Percentiles rank a stretch among this genome's conserved stretches.
Conservation (phyloP, 2,888 invertebrate genomes). For the Ryuthela nishihirai region DNA sequence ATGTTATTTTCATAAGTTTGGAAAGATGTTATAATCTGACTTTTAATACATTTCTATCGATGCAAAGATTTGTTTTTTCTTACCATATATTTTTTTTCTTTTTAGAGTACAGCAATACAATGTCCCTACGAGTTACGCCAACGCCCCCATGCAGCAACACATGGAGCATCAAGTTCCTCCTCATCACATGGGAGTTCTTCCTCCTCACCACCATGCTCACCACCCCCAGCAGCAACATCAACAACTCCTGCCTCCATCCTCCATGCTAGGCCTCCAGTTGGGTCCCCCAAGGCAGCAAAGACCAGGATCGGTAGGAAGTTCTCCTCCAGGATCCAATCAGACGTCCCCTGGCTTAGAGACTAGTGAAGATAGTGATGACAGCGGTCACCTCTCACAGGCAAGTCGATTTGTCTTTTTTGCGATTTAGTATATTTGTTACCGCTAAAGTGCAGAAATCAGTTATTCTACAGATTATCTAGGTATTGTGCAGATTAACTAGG, state of each 20-base stretch:
- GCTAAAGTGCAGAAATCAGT: too few species aligned
- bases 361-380: conserved; percentile 83
- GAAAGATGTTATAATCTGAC: too few species aligned
- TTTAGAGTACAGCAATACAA: conserved; percentile 29
- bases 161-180: conserved; percentile 5
- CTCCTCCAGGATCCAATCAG: conserved; percentile 45
- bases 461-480: too few species aligned
- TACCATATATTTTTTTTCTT: background rate
- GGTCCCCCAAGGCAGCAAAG: conserved; percentile 7
- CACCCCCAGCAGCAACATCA: conserved; percentile 21
- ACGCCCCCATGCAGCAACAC: conserved; percentile 20
- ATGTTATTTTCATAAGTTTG: too few species aligned
- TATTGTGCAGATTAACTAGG: too few species aligned
- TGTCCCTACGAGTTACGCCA: conserved; percentile 19
- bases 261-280: conserved; percentile 11
- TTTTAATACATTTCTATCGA: too few species aligned
- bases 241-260: conserved; percentile 14
- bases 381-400: conserved; percentile 50
- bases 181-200: too few species aligned
- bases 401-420: too few species aligned
- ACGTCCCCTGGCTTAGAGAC: conserved; percentile 62
- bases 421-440: too few species aligned
- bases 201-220: background rate
- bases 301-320: conserved; percentile 31
- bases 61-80: too few species aligned